Evolutionary conservation across 2,797 vertebrate genomes (phyloP), one percentile per base, ranked within the genome.

Genomic region (Knipowitschia caucasica): DNA sequence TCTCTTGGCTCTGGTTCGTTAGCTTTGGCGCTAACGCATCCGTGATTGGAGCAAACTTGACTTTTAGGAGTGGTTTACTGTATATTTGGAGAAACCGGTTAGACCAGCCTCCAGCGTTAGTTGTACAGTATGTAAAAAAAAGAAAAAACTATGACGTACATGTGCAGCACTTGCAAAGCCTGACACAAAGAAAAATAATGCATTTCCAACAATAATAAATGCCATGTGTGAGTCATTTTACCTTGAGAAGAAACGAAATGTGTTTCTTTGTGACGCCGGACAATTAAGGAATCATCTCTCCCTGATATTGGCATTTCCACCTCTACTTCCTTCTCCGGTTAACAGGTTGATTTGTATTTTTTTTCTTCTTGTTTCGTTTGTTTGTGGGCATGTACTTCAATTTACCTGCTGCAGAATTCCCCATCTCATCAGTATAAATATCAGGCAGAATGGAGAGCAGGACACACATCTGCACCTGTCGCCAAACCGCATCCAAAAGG

Each of bases 401-500:
- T 51, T 53, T 25, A 59, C 9, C 9, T 15, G 51, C 23, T 56
- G 53, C 66, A 44, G 24, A n/a, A 79, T 58, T 51, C 40, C 78
- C 78, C 80, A 36, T 45, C 4, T 25, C 7, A 47, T 5, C 50
- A 62, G 64, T 86, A 86, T 89, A 88, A 43, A 85, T 46, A 88
- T 60, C 67, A 73, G 56, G 24, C 60, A 73, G 53, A 38, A 81
- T 81, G 75, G 69, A 68, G 25, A 26, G 64, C 55, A 44, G 56
- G 12, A 75, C 38, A 52, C 71, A 83, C 69, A 73, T 4, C 39
- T 17, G 24, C 46, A 40, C 44, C 29, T 45, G 64, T 67, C 73
- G 60, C 59, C 63, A n/a, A 11, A 10, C 46, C 36, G 50, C 26
- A n/a, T 47, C 52, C 43, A 49, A 73, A 76, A 84, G 80, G 83